These are phyloP conservation scores for Rhyacichthys aspro DNA, from an alignment of 2,797 vertebrate species.

Conservation along the genomic window DNA sequence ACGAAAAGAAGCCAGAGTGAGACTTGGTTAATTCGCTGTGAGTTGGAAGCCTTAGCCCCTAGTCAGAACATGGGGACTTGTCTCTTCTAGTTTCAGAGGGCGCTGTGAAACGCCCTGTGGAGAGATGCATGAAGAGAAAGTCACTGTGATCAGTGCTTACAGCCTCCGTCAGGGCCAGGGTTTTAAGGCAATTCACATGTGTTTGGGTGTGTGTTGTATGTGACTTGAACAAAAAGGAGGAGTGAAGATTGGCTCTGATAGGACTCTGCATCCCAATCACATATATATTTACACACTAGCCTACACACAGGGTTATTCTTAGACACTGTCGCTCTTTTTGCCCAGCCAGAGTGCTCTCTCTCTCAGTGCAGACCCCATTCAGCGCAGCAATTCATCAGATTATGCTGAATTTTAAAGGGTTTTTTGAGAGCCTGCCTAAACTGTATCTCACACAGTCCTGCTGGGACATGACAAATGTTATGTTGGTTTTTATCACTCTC, in stretches of 20 bases:
- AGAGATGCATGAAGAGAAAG: constrained; percentile 57
- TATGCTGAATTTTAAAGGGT: constrained; percentile 24
- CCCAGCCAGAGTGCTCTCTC: constrained; percentile 48
- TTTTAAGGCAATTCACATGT: constrained; percentile 54
- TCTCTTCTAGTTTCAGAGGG: constrained; percentile 70
- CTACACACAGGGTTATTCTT: constrained; percentile 69
- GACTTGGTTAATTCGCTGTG: constrained; percentile 66
- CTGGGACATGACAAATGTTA: neutral
- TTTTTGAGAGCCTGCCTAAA: constrained; percentile 10
- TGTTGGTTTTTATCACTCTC: neutral
- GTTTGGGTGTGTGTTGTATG: constrained; percentile 27
- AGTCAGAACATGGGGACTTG: constrained; percentile 67
- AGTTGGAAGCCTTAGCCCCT: constrained; percentile 66
- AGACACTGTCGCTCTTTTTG: constrained; percentile 48
- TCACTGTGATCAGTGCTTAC: constrained; percentile 55
- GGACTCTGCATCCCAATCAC: constrained; percentile 30
- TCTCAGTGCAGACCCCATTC: constrained; percentile 18
- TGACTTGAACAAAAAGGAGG: constrained; percentile 34
- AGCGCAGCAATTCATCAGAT: constrained; percentile 26
- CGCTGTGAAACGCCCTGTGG: constrained; percentile 70
- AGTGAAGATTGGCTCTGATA: constrained; percentile 50
- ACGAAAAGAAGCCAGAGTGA: constrained; percentile 36
- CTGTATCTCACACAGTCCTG: neutral
- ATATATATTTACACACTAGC: constrained; percentile 15
- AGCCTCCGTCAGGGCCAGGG: constrained; percentile 29